Percentiles rank a stretch among this genome's conserved stretches.
These are phyloP conservation scores for Sogatella furcifera DNA, from an alignment of 1,140 invertebrate genomes.

Conservation along the genomic window DNA sequence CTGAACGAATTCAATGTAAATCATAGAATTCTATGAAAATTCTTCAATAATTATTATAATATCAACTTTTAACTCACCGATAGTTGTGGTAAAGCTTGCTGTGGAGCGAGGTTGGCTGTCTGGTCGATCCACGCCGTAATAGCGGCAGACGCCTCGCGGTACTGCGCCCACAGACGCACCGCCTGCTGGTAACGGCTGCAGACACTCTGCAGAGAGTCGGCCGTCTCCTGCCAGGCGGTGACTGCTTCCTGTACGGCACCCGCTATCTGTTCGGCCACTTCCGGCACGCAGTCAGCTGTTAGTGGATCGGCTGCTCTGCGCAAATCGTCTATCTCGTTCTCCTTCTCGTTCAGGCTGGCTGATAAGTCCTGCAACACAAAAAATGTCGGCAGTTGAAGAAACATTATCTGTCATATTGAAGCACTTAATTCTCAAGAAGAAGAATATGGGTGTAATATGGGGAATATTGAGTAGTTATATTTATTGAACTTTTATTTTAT, in stretches of 20 bases:
- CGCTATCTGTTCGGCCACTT: constrained; percentile 42
- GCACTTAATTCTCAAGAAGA: background rate
- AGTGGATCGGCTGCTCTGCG: constrained; percentile 54
- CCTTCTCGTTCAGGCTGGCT: constrained; percentile 50
- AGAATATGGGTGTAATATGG: too few relatives aligned
- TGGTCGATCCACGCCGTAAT: constrained; percentile 59
- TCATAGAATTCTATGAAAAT: too few relatives aligned
- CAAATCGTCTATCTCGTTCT: constrained; percentile 57
- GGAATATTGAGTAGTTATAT: too few relatives aligned
- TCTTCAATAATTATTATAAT: background rate
- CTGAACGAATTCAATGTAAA: too few relatives aligned
- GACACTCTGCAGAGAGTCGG: constrained; percentile 54
- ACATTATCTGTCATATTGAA: background rate
- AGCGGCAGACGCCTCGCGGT: constrained; percentile 59
- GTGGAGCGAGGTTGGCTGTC: constrained; percentile 36
- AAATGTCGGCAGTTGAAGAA: background rate
- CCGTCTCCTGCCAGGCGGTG: constrained; percentile 62
- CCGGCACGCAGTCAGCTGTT: constrained; percentile 51
- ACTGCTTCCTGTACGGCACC: constrained; percentile 61
- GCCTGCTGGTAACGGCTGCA: constrained; percentile 62
- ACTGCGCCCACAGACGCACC: constrained; percentile 62
- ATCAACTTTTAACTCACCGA: constrained; percentile 40
- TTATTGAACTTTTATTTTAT: too few relatives aligned
- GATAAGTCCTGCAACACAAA: constrained; percentile 41
- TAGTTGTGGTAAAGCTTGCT: constrained; percentile 45